Base-by-base conservation (phyloP, 1,140 invertebrate species). In the Protaetia brevitarsis region DNA sequence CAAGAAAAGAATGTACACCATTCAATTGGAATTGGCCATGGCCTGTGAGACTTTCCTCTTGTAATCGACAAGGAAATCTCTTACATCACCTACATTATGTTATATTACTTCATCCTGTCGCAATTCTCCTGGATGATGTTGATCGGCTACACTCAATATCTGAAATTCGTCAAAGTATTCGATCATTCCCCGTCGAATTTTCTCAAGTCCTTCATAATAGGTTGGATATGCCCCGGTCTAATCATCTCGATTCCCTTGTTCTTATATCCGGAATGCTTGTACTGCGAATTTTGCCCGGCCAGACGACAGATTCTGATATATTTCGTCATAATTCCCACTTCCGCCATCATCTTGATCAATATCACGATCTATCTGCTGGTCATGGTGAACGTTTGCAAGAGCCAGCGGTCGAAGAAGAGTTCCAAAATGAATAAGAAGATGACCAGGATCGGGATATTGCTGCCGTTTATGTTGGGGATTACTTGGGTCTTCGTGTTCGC, bases 91-190 rank as follows among this genome's bases (percentile, higher is more conserved):
- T 86, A 86, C 2, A 82, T 81, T 10, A 45, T 82, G 26, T 68
- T 87, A 41, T 86, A 88, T 70, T 88, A 87, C 72, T 80, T 84
- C 3, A 79, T 87, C 19, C 71, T 87, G 28, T 77, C 84, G 13
- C 82, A 85, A 68, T 88, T 88, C 74, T 80, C 80, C 70, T 88
- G 86, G 86, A 87, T 87, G 86, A 72, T 87, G 34, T 79, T 87
- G 56, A 83, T 85, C 13, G 86, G 85, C 11, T 74, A 82, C 51
- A 74, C 86, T 31, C 86, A 88, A 71, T 87, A 86, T 72, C 79
- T 82, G 41, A 77, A 85, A 37, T 86, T 85, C 64, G 84, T 87
- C 0, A 78, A 78, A 28, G 83, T 87, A 1, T 77, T 87, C 13
- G 81, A 83, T 0, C 78, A 66, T 5, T 73, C 82, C 45, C 72